phyloP scores from a whole-genome alignment of 2,797 vertebrate genomes.

The Trichosurus vulpecula region DNA sequence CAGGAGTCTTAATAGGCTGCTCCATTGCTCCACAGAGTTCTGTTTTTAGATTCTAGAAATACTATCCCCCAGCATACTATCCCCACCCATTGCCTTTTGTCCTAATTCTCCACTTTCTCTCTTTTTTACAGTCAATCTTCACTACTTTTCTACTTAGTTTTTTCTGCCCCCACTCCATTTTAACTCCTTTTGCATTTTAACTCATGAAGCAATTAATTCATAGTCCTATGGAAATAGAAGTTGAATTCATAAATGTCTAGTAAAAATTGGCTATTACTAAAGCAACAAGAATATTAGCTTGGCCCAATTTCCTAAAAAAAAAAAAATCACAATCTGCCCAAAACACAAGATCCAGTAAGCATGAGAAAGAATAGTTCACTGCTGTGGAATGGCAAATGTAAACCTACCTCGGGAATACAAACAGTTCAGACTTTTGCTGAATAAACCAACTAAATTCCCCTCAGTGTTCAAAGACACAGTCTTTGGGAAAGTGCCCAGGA shows the following conservation, averaged over 20 bases:
- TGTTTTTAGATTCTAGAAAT: background rate
- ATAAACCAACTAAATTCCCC: constrained; percentile 39
- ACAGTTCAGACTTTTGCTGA: constrained; percentile 41
- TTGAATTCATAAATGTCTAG: background rate
- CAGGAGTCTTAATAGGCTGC: background rate
- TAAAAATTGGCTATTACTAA: background rate
- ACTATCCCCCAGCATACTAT: background rate
- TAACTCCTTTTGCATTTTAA: background rate
- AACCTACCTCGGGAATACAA: constrained; percentile 33
- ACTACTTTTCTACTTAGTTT: background rate
- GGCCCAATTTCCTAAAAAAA: constrained; percentile 33
- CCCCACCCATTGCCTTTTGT: background rate
- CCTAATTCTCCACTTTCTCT: background rate
- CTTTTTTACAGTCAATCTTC: background rate
- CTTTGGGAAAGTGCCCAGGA: constrained; percentile 37
- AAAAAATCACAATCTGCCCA: background rate
- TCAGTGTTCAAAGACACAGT: constrained; percentile 46
- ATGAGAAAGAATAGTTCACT: constrained; percentile 20
- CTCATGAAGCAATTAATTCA: background rate
- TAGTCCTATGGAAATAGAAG: background rate
- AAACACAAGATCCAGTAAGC: background rate
- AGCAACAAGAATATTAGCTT: background rate
- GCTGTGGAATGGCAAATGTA: background rate
- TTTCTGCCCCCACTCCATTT: background rate
- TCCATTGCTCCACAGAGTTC: background rate